Conservation (phyloP, 2,797 vertebrate species). For the Danio choprae region DNA sequence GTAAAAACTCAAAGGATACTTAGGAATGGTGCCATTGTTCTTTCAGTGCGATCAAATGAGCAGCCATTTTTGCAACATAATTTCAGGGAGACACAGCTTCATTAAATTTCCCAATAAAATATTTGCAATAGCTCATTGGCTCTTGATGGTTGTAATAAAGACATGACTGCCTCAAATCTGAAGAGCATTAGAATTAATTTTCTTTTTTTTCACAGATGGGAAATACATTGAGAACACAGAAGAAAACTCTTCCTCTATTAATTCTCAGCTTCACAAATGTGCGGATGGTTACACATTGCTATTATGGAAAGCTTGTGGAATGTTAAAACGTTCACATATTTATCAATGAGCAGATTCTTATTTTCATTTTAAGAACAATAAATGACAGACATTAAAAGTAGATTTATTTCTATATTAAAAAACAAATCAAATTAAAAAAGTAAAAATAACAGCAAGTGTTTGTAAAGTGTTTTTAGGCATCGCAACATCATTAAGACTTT, state of each 20-base stretch:
- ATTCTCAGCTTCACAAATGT: constrained; percentile 62
- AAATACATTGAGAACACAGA: constrained; percentile 74
- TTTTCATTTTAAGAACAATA: background rate
- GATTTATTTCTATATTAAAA: no score
- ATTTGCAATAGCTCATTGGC: constrained; percentile 83
- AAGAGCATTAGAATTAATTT: constrained; percentile 80
- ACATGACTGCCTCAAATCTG: constrained; percentile 79
- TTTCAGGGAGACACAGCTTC: constrained; percentile 76
- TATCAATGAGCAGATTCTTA: constrained; percentile 10
- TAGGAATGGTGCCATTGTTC: constrained; percentile 9
- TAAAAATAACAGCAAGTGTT: no score
- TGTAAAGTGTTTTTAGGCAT: background rate
- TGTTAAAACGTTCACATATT: constrained; percentile 74
- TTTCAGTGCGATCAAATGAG: constrained; percentile 45
- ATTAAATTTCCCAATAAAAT: constrained; percentile 83
- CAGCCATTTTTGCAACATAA: constrained; percentile 65
- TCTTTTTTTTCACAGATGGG: constrained; percentile 82
- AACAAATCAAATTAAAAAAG: no score
- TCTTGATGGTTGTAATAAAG: constrained; percentile 81
- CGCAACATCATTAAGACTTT: background rate
- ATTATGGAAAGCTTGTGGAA: constrained; percentile 70
- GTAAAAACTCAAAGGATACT: constrained; percentile 32
- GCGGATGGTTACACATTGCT: constrained; percentile 68
- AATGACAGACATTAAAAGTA: background rate
- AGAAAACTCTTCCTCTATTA: constrained; percentile 59